Evolutionary conservation across 2,113 vertebrate genomes (phyloP), one percentile per base, ranked within the genome.

Genomic region (Chaenocephalus aceratus): DNA sequence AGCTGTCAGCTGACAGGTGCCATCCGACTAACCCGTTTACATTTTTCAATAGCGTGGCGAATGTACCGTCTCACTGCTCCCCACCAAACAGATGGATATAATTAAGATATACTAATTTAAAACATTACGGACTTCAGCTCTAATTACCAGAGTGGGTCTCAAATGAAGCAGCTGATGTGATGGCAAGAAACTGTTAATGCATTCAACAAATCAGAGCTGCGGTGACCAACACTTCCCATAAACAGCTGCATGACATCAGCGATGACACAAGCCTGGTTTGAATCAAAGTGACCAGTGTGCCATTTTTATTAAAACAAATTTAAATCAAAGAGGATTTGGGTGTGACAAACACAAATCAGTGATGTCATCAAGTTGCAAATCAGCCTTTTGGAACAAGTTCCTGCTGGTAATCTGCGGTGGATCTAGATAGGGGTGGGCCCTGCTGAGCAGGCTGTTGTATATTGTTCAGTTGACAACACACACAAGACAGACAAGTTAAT

Each of bases 311-410:
- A 21, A 21, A 21, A 21, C 21, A 21, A 1, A 21, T 6, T 7
- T 51, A 41, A 80, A 60, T 13, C 36, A 70, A 54, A 30, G 51
- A 18, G n/a, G 54, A 51, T 75, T 59, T 68, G 76, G 75, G 80
- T 85, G 77, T 60, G 67, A 90, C 15, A 36, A n/a, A 6, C 9
- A 11, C 57, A 62, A 56, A 85, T 63, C 52, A 70, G 62, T 85
- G 84, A 90, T 57, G 66, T 88, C 85, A 87, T 26, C 46, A 26
- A 18, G 53, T 82, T 68, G 18, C 6, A 64, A 75, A 86, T 83
- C n/a, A 79, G 64, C 16, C 57, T n/a, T 71, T 23, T 61, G 69
- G 75, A 67, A 3, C 10, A 14, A 72, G 2, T 58, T 30, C 63
- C 57, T 57, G 62, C 48, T 66, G 36, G 44, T 44, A 73, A 75